Percentiles rank a stretch among this genome's conserved stretches.
phyloP scores from a whole-genome alignment of 2,888 invertebrate species.

The Notodonta dromedarius region DNA sequence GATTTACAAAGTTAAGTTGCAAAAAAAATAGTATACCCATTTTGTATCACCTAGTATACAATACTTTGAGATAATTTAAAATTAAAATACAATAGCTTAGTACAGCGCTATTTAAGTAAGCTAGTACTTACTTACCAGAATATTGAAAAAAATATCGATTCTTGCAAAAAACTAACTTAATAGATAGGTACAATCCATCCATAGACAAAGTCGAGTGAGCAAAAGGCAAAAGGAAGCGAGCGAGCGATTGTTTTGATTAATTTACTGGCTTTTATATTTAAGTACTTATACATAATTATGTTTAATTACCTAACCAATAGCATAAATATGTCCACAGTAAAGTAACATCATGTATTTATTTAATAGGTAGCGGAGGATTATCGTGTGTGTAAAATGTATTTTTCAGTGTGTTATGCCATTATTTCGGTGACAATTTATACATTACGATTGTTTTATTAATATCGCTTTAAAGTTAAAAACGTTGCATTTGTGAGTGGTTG shows the following conservation, averaged over 20 bases:
- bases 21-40: no score
- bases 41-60: no score
- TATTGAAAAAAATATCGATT: no score
- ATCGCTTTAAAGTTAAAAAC: slow-evolving; percentile 75
- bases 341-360: slow-evolving; percentile 65
- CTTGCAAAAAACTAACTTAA: no score
- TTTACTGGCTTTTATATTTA: not conserved
- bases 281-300: not conserved
- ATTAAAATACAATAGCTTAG: no score
- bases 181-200: not conserved
- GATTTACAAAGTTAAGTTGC: no score
- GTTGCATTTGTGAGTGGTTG: slow-evolving; percentile 82
- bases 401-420: slow-evolving; percentile 75
- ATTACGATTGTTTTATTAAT: slow-evolving; percentile 69
- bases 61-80: no score
- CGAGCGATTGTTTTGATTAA: not conserved
- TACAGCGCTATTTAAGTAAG: no score
- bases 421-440: slow-evolving; percentile 62
- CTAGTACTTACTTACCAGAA: no score
- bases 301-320: not conserved
- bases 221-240: no score
- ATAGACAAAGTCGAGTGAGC: not conserved
- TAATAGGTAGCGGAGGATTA: slow-evolving; percentile 54
- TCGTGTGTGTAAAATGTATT: slow-evolving; percentile 56
- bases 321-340: slow-evolving; percentile 13